Evolutionary conservation across 2,888 invertebrate genomes (phyloP), one percentile per base, ranked within the genome.

Genomic region (Stegana nigrithorax): DNA sequence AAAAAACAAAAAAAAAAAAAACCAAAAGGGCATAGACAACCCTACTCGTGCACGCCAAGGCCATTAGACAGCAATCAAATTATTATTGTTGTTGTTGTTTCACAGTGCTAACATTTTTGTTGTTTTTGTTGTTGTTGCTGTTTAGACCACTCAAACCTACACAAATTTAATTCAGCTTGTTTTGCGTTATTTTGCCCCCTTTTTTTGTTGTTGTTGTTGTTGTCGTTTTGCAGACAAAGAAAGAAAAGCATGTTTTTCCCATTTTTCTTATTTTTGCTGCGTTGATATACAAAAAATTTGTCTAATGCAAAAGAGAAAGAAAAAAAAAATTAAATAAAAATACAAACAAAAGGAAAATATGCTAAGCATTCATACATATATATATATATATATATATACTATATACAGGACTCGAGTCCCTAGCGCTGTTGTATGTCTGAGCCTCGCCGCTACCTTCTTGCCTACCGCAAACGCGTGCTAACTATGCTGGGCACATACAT

Each of bases 381-480:
- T 42, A 19, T 50, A n/a, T 42, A 29, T 29, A 56, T n/a, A n/a
- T n/a, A n/a, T n/a, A n/a, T n/a, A 27, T 29, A n/a, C 32, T 62
- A 36, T 56, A 39, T 56, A 39, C 39, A n/a, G n/a, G n/a, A n/a
- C n/a, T n/a, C n/a, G n/a, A n/a, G n/a, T n/a, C n/a, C n/a, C n/a
- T n/a, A n/a, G n/a, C n/a, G n/a, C n/a, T n/a, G n/a, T n/a, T n/a
- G n/a, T n/a, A n/a, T n/a, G n/a, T n/a, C 27, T 58, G 42, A 39
- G 44, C 47, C 32, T 59, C 27, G 44, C 26, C 45, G 58, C 25
- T 66, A 63, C 51, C 60, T 64, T 62, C 23, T 12, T 36, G 36
- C 21, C 53, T 55, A 12, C 53, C 21, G 21, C 25, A 23, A n/a
- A 12, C 23, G 21, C n/a, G 17, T 55, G 12, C 21, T 14, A 56